phyloP scores from a whole-genome alignment of 2,888 invertebrate genomes.

The Agrotis clavis region DNA sequence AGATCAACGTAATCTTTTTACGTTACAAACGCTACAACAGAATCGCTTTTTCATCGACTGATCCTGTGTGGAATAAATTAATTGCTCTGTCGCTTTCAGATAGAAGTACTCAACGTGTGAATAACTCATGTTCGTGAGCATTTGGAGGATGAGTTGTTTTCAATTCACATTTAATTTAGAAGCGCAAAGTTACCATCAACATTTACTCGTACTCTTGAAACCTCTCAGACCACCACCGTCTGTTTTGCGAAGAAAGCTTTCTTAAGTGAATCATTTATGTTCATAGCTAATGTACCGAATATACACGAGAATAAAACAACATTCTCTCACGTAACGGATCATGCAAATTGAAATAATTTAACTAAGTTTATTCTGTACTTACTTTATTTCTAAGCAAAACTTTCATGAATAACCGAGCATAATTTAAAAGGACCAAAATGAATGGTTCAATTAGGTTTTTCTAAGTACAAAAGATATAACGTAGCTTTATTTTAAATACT shows the following conservation, averaged over 20 bases:
- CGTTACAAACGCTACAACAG: slow-evolving; percentile 1
- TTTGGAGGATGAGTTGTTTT: slow-evolving; percentile 71
- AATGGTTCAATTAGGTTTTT: background rate
- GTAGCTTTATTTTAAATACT: background rate
- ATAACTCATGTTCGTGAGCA: slow-evolving; percentile 3
- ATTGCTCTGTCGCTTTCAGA: background rate
- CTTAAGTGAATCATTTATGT: slow-evolving; percentile 53
- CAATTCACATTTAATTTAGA: slow-evolving; percentile 80
- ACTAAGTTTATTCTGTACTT: slow-evolving; percentile 28
- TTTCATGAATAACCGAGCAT: slow-evolving; percentile 16
- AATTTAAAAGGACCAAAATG: slow-evolving; percentile 1
- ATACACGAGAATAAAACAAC: slow-evolving; percentile 41
- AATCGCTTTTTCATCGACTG: background rate
- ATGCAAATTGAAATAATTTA: slow-evolving; percentile 33
- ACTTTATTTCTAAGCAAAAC: slow-evolving; percentile 10
- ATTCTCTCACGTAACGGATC: slow-evolving; percentile 17
- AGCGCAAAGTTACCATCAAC: slow-evolving; percentile 69
- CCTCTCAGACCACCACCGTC: slow-evolving; percentile 53
- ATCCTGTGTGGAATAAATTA: background rate
- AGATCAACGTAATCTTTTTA: slow-evolving; percentile 36
- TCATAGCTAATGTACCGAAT: slow-evolving; percentile 46
- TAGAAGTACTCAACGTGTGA: background rate
- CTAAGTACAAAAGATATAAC: background rate
- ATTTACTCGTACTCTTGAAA: slow-evolving; percentile 60
- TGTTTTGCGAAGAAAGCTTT: slow-evolving; percentile 50